phyloP scores from a whole-genome alignment of 2,113 vertebrate genomes.

The Amblyornis subalaris region DNA sequence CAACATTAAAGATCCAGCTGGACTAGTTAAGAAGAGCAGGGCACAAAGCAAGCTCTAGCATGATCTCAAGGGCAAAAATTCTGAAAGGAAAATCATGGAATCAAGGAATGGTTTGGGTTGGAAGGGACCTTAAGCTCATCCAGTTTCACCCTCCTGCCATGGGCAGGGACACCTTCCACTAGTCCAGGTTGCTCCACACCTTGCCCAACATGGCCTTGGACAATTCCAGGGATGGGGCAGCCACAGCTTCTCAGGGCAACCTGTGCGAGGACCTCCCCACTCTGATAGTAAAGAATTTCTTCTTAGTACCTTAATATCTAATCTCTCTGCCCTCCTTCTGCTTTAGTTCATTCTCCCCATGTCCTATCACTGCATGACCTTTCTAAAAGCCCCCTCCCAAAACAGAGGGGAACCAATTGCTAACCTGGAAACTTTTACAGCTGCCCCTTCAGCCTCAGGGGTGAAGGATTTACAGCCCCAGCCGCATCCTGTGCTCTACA shows the following conservation, averaged over 20 bases:
- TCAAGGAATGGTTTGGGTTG: not conserved
- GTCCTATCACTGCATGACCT: not conserved
- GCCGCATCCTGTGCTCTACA: not conserved
- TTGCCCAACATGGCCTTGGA: accelerated
- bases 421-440: not conserved
- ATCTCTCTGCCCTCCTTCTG: not conserved
- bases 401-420: not conserved
- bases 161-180: not conserved
- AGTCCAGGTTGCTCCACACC: not conserved
- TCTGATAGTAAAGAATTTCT: not conserved
- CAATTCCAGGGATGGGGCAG: not conserved
- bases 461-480: not conserved
- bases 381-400: not conserved
- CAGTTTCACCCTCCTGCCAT: not conserved
- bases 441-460: not conserved
- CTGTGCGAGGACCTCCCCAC: not conserved
- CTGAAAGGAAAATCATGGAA: not conserved
- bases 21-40: not conserved
- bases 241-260: not conserved
- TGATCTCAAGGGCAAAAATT: not conserved
- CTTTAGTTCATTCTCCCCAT: not conserved
- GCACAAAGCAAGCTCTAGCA: not conserved
- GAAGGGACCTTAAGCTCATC: not conserved
- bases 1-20: not conserved
- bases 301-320: not conserved